phyloP scores from a whole-genome alignment of 2,888 invertebrate species.

The Anodontia alba region DNA sequence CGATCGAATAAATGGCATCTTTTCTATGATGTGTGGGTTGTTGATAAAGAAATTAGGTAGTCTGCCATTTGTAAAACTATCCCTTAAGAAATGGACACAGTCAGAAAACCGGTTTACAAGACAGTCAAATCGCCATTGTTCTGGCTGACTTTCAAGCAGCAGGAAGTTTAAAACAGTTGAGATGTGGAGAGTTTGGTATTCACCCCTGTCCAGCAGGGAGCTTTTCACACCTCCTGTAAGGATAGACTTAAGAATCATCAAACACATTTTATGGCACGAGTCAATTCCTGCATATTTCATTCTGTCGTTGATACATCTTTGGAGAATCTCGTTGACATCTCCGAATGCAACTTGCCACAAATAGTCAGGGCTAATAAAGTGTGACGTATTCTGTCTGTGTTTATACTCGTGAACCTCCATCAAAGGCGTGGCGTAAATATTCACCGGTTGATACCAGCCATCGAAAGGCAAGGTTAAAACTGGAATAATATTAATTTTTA shows the following conservation, averaged over 20 bases:
- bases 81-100: slow-evolving; percentile 69
- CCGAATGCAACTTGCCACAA: slow-evolving; percentile 67
- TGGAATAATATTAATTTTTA: slow-evolving; percentile 69
- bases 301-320: slow-evolving; percentile 48
- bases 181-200: slow-evolving; percentile 60
- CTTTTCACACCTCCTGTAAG: slow-evolving; percentile 66
- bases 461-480: slow-evolving; percentile 65
- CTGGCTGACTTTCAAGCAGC: slow-evolving; percentile 71
- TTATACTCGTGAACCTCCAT: slow-evolving; percentile 46
- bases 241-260: slow-evolving; percentile 71
- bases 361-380: slow-evolving; percentile 50
- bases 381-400: slow-evolving; percentile 28
- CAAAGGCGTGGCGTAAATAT: slow-evolving; percentile 69
- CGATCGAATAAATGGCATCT: slow-evolving; percentile 65
- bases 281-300: slow-evolving; percentile 61
- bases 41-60: slow-evolving; percentile 75
- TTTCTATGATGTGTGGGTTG: slow-evolving; percentile 72
- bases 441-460: slow-evolving; percentile 62
- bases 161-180: slow-evolving; percentile 71
- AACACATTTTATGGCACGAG: slow-evolving; percentile 68
- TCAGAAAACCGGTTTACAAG: slow-evolving; percentile 74
- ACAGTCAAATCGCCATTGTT: slow-evolving; percentile 70
- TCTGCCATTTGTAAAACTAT: slow-evolving; percentile 67
- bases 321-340: slow-evolving; percentile 60
- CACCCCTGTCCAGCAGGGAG: slow-evolving; percentile 69